Percentiles rank a stretch among this genome's conserved stretches.
phyloP scores from a whole-genome alignment of 2,113 vertebrate species.

The Xyrauchen texanus region DNA sequence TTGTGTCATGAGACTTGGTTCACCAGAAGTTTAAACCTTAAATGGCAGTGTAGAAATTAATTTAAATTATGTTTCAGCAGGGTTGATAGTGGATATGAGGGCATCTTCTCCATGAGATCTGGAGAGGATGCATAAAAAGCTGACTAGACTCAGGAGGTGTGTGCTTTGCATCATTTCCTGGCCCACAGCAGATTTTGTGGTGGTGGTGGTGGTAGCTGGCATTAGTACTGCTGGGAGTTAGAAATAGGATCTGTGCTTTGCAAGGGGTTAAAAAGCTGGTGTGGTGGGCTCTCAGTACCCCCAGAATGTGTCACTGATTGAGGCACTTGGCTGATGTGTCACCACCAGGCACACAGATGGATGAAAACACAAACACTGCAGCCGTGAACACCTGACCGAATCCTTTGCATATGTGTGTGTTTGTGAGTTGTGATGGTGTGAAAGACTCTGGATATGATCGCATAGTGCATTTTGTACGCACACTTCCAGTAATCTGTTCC shows the following conservation, averaged over 20 bases:
- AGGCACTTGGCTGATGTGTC: slow-evolving; percentile 71
- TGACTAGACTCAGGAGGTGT: slow-evolving; percentile 28
- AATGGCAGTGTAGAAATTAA: no score
- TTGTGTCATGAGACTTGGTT: no score
- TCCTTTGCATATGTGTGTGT: slow-evolving; percentile 34
- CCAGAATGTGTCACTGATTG: slow-evolving; percentile 66
- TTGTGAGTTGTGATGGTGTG: slow-evolving; percentile 38
- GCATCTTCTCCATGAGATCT: slow-evolving; percentile 20
- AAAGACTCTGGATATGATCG: slow-evolving; percentile 37
- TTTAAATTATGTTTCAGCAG: neutral
- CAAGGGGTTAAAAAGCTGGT: slow-evolving; percentile 70
- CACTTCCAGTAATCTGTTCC: slow-evolving; percentile 56
- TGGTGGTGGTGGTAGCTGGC: slow-evolving; percentile 65
- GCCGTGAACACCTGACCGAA: slow-evolving; percentile 48
- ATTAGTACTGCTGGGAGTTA: slow-evolving; percentile 72
- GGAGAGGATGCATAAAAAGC: neutral
- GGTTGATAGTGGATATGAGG: slow-evolving; percentile 21
- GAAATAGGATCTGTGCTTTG: slow-evolving; percentile 71
- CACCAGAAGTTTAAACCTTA: no score
- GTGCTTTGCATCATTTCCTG: slow-evolving; percentile 29
- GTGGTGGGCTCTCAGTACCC: slow-evolving; percentile 55
- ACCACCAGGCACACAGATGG: slow-evolving; percentile 72
- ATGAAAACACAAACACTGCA: slow-evolving; percentile 66
- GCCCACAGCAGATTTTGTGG: slow-evolving; percentile 62
- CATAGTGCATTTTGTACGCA: slow-evolving; percentile 49